Conservation (phyloP, 2,113 vertebrate genomes). For the Chiloscyllium plagiosum region DNA sequence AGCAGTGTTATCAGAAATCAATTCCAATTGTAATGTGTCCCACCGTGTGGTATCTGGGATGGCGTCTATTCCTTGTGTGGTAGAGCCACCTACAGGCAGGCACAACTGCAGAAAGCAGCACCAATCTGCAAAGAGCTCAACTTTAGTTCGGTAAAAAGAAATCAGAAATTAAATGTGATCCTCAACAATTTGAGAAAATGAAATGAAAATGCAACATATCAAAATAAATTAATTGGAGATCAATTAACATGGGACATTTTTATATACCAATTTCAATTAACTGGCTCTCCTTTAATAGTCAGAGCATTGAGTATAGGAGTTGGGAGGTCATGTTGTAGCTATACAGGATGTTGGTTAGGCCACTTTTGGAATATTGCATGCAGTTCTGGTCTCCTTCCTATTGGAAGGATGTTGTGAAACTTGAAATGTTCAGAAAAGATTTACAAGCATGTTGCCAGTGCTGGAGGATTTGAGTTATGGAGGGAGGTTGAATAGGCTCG, state of each 20-base stretch:
- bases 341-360: too few species aligned
- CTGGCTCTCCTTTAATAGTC: not conserved
- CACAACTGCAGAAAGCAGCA: not conserved
- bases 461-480: too few species aligned
- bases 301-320: too few species aligned
- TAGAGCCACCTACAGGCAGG: slow-evolving; percentile 25
- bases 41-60: not conserved
- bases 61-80: not conserved
- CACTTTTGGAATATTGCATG: too few species aligned
- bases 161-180: not conserved
- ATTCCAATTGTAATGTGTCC: not conserved
- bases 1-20: slow-evolving; percentile 9
- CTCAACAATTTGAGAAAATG: not conserved
- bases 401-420: too few species aligned
- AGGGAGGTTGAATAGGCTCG: too few species aligned
- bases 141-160: not conserved
- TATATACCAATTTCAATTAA: not conserved
- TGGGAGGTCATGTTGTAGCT: too few species aligned
- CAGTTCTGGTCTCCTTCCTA: too few species aligned
- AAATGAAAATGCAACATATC: not conserved
- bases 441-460: too few species aligned
- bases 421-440: too few species aligned
- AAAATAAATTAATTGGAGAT: not conserved
- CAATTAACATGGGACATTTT: not conserved
- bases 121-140: not conserved